phyloP scores from a whole-genome alignment of 2,797 vertebrate species.

The Bradypodion ventrale region DNA sequence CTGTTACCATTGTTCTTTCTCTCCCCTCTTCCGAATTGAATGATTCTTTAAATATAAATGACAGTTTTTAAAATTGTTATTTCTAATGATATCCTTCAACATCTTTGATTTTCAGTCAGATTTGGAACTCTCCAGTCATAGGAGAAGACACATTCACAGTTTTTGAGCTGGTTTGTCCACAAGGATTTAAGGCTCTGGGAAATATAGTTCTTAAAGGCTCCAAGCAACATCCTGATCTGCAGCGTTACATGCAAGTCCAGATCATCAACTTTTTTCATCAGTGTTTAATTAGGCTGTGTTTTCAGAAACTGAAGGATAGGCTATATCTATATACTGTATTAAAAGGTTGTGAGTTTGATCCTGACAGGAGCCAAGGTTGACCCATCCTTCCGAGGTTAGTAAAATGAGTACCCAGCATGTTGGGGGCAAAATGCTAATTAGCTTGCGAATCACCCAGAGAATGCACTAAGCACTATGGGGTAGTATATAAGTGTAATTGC shows the following conservation, averaged over 20 bases:
- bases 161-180: neutral
- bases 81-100: neutral
- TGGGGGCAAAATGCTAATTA: too few species aligned
- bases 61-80: neutral
- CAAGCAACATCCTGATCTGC: neutral
- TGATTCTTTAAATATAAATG: neutral
- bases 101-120: conserved; percentile 6
- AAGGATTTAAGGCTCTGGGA: conserved; percentile 6
- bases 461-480: too few species aligned
- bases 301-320: neutral
- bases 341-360: too few species aligned
- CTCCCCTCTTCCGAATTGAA: neutral
- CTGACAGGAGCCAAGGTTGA: too few species aligned
- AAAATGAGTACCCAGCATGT: too few species aligned
- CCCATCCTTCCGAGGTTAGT: too few species aligned
- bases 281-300: neutral
- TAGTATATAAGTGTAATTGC: too few species aligned
- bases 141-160: neutral
- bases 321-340: too few species aligned
- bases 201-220: neutral
- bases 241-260: neutral
- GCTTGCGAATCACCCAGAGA: too few species aligned
- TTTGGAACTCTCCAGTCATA: neutral
- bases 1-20: neutral
- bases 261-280: neutral